Percentiles rank a stretch among this genome's conserved stretches.
phyloP scores from a whole-genome alignment of 2,113 vertebrate genomes.

The Syngnathus typhle region DNA sequence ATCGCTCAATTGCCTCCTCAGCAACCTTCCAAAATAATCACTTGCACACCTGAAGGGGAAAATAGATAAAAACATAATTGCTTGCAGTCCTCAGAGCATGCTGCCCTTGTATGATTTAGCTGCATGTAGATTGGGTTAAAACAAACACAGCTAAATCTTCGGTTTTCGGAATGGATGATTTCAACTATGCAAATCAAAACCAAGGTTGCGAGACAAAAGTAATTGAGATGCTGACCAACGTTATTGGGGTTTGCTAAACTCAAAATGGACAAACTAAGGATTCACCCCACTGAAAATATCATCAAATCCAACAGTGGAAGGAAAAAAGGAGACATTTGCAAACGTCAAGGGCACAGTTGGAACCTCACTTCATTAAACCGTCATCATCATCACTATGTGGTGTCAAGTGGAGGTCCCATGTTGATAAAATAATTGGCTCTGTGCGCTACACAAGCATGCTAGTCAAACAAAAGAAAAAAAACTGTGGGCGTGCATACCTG shows the following conservation, averaged over 20 bases:
- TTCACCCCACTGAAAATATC: slow-evolving; percentile 40
- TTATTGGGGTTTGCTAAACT: too few relatives aligned
- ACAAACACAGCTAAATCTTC: not conserved
- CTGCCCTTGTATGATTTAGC: not conserved
- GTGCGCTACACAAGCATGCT: slow-evolving; percentile 45
- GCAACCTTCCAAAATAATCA: not conserved
- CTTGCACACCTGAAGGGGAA: not conserved
- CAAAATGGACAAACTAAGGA: not conserved
- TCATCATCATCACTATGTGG: slow-evolving; percentile 56
- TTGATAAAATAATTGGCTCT: slow-evolving; percentile 68
- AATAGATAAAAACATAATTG: not conserved
- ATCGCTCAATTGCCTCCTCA: not conserved
- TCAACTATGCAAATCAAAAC: not conserved
- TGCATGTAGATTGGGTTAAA: not conserved
- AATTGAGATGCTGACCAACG: too few relatives aligned
- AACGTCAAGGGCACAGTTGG: slow-evolving; percentile 62
- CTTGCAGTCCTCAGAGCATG: not conserved
- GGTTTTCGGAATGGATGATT: not conserved
- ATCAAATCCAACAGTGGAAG: slow-evolving; percentile 48
- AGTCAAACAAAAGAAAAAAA: slow-evolving; percentile 18
- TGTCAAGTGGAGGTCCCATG: slow-evolving; percentile 63
- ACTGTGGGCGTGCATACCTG: slow-evolving; percentile 26
- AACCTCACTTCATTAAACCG: slow-evolving; percentile 60
- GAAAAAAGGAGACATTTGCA: slow-evolving; percentile 60
- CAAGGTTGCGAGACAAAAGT: not conserved